A percentile compares a stretch with the other conserved stretches of the same genome.
Conservation (phyloP, 2,888 invertebrate species). For the Tenthredo mesomela region DNA sequence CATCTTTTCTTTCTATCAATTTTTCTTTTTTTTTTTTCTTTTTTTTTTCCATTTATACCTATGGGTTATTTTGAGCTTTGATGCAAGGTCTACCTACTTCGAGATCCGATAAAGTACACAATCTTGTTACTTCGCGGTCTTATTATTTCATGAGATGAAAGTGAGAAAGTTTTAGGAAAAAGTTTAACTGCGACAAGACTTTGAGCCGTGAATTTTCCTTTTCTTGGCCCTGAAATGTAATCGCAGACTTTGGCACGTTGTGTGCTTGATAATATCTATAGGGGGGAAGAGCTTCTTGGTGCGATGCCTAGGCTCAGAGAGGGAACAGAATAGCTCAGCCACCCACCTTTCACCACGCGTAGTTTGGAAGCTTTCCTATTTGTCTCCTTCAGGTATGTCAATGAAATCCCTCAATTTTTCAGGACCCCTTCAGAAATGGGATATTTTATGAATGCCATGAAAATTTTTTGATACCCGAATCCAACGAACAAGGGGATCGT, state of each 20-base stretch:
- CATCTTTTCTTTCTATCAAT: not conserved
- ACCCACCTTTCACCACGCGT: conserved; percentile 9
- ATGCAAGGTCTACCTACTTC: not conserved
- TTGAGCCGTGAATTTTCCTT: not conserved
- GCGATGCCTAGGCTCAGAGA: not conserved
- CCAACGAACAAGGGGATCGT: not conserved
- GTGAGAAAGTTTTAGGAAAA: not conserved
- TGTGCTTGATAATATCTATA: not conserved
- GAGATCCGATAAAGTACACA: conserved; percentile 6
- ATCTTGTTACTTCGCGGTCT: not conserved
- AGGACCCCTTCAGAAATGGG: conserved; percentile 32
- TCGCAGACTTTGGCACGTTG: conserved; percentile 24
- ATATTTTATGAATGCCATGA: conserved; percentile 41
- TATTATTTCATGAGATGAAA: not conserved
- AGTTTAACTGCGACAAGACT: conserved; percentile 8
- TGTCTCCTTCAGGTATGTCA: conserved; percentile 24
- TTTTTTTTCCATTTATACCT: not conserved
- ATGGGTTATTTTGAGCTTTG: not conserved
- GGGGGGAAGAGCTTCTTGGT: not conserved
- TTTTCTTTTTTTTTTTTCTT: not conserved
- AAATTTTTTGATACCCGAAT: conserved; percentile 20
- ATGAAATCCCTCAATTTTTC: conserved; percentile 46
- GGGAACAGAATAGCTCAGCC: conserved; percentile 24
- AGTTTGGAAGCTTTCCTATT: conserved; percentile 23
- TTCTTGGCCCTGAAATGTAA: not conserved